Conservation (phyloP, 1,140 invertebrate species). For the Thalassaphorura encarpata region DNA sequence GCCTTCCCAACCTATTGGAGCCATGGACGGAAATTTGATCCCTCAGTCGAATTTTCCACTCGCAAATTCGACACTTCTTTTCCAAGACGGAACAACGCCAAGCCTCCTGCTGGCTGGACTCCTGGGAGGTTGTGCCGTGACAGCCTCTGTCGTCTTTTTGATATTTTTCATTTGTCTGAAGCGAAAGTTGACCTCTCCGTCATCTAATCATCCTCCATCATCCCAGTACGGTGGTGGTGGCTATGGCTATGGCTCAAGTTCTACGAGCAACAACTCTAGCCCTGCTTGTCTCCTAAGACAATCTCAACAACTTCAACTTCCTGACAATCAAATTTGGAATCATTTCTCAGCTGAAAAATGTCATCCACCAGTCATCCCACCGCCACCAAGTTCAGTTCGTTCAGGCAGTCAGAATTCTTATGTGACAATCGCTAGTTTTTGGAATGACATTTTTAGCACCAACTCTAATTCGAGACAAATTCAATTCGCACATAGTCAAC, state of each 20-base stretch:
- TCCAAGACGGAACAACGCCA: slow-evolving; percentile 28
- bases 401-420: slow-evolving; percentile 27
- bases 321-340: not conserved
- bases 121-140: slow-evolving; percentile 32
- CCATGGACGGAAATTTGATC: too few species aligned
- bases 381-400: slow-evolving; percentile 4
- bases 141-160: slow-evolving; percentile 28
- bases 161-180: slow-evolving; percentile 33
- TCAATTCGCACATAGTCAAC: slow-evolving; percentile 2
- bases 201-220: not conserved
- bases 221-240: not conserved
- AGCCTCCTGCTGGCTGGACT: slow-evolving; percentile 29
- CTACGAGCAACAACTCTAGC: slow-evolving; percentile 30
- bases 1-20: too few species aligned
- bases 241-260: slow-evolving; percentile 15
- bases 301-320: not conserved
- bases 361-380: not conserved
- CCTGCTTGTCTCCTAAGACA: slow-evolving; percentile 32
- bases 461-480: not conserved
- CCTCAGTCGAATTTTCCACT: too few species aligned
- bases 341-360: not conserved
- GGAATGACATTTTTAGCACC: slow-evolving; percentile 31
- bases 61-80: slow-evolving; percentile 24
- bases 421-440: slow-evolving; percentile 31
- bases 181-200: slow-evolving; percentile 29